phyloP scores from a whole-genome alignment of 2,797 vertebrate genomes.

The Florisuga fusca region DNA sequence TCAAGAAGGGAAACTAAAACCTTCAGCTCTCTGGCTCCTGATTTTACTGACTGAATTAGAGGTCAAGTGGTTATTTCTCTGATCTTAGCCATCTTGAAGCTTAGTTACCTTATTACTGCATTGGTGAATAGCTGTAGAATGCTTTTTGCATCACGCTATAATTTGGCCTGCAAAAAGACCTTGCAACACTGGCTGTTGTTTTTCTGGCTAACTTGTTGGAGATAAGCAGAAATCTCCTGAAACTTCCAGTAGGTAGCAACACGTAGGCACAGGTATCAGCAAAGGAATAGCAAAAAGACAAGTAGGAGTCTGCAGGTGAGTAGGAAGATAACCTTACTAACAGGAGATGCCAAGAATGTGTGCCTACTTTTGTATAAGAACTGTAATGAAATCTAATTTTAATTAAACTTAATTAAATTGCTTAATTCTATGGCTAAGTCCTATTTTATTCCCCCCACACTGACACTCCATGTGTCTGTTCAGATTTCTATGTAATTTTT shows the following conservation, averaged over 20 bases:
- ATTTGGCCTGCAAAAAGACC: neutral
- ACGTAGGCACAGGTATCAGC: neutral
- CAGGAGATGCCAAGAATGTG: neutral
- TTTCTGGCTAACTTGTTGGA: neutral
- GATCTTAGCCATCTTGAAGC: neutral
- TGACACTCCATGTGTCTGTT: neutral
- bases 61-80: neutral
- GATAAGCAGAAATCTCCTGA: neutral
- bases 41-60: neutral
- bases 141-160: neutral
- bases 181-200: neutral
- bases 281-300: neutral
- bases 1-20: neutral
- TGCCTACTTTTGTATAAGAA: neutral
- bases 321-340: neutral
- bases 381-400: neutral
- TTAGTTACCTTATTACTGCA: neutral
- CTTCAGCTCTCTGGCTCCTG: neutral
- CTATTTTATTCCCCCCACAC: neutral
- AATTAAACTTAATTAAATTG: neutral
- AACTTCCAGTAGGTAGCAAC: neutral
- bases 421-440: neutral
- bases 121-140: neutral
- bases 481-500: neutral
- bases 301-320: neutral